phyloP scores from a whole-genome alignment of 2,888 invertebrate species.

The Dermolepida albohirtum region DNA sequence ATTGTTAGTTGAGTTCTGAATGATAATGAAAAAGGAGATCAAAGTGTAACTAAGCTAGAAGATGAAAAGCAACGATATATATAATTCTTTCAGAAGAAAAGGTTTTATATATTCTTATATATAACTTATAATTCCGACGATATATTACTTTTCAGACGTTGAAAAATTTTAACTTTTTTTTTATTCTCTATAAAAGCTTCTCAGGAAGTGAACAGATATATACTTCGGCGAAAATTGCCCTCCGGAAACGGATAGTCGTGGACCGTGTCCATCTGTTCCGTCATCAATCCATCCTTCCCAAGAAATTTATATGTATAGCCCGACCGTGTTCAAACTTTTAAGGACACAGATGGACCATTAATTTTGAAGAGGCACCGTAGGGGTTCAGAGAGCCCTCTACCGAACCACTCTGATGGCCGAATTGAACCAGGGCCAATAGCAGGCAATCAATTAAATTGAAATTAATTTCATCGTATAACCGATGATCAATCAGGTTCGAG shows the following conservation, averaged over 20 bases:
- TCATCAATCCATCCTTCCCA: slow-evolving; percentile 20
- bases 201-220: neutral
- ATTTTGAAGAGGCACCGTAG: slow-evolving; percentile 22
- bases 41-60: too few species aligned
- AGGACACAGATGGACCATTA: slow-evolving; percentile 40
- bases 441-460: slow-evolving; percentile 40
- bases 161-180: neutral
- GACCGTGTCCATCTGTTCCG: slow-evolving; percentile 28
- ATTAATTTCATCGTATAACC: slow-evolving; percentile 32
- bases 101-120: neutral
- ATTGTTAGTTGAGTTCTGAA: too few species aligned
- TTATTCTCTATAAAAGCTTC: neutral
- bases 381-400: neutral
- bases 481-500: slow-evolving; percentile 23
- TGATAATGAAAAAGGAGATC: too few species aligned
- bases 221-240: slow-evolving; percentile 4
- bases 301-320: slow-evolving; percentile 29
- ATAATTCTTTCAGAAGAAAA: too few species aligned
- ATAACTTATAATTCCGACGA: too few species aligned
- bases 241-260: slow-evolving; percentile 3
- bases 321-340: slow-evolving; percentile 25
- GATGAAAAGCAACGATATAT: too few species aligned
- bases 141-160: slow-evolving; percentile 6
- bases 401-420: neutral
- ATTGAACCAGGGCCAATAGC: slow-evolving; percentile 11